These are phyloP conservation scores for Tipula unca DNA, from an alignment of 2,888 invertebrate species.

Conservation along the genomic window DNA sequence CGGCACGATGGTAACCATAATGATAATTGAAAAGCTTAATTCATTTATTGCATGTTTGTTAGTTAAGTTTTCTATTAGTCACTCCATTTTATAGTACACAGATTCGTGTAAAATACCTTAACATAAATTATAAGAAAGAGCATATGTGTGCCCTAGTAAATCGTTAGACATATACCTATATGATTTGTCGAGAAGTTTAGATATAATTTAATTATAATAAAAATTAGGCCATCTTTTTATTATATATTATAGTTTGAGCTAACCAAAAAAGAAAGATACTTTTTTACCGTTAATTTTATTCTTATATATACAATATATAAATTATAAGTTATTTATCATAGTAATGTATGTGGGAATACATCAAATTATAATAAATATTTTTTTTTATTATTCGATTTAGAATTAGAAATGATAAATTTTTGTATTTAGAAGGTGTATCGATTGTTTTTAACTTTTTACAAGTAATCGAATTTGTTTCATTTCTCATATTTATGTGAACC, in stretches of 20 bases:
- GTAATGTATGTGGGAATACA: not conserved
- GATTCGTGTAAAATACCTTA: not conserved
- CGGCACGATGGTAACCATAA: not conserved
- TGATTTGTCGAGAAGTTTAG: not conserved
- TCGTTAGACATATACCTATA: not conserved
- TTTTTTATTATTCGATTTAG: not conserved
- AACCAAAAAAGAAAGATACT: not conserved
- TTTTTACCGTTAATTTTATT: not conserved
- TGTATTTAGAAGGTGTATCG: not conserved
- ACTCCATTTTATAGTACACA: not conserved
- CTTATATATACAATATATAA: not conserved
- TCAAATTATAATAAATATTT: not conserved
- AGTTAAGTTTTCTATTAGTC: not conserved
- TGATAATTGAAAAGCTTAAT: not conserved
- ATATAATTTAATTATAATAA: not conserved
- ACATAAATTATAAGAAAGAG: not conserved
- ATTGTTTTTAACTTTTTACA: not conserved
- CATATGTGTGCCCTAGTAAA: not conserved
- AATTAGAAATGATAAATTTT: not conserved
- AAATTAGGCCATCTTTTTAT: not conserved
- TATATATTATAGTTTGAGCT: not conserved
- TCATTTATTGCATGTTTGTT: not conserved
- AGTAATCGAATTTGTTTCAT: not conserved
- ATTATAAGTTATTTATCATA: conserved; percentile 14
- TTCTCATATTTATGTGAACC: not conserved